Evolutionary conservation across 2,888 invertebrate genomes (phyloP).

Genomic region (Scaeva pyrastri): DNA sequence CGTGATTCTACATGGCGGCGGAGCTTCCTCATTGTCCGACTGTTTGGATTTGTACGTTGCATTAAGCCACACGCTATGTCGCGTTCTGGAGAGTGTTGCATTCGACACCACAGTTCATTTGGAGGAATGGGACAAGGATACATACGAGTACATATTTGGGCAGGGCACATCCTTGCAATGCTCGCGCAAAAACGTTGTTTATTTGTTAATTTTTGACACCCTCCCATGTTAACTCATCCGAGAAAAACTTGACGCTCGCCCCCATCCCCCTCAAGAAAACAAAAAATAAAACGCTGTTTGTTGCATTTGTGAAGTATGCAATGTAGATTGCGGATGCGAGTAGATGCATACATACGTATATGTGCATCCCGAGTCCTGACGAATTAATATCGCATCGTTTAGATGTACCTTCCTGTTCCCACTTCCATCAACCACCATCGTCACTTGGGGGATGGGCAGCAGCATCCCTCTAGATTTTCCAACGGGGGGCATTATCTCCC

Average conservation of each 20-base stretch:
- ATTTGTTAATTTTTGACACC: constrained; percentile 66
- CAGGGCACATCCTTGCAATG: constrained; percentile 38
- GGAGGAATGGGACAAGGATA: not conserved
- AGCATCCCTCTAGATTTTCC: constrained; percentile 37
- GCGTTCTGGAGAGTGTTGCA: constrained; percentile 74
- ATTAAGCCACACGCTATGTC: constrained; percentile 61
- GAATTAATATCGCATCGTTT: constrained; percentile 74
- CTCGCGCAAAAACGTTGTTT: constrained; percentile 51
- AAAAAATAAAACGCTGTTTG: constrained; percentile 37
- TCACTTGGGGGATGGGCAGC: too few species aligned
- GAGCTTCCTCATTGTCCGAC: constrained; percentile 6
- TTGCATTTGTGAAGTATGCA: constrained; percentile 71
- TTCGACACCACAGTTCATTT: constrained; percentile 57
- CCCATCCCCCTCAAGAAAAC: not conserved
- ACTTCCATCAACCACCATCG: not conserved
- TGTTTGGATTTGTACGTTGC: constrained; percentile 37
- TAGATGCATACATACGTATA: too few species aligned
- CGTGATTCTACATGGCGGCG: not conserved
- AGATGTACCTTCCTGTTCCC: constrained; percentile 41
- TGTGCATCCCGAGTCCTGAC: constrained; percentile 49
- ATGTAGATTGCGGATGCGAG: constrained; percentile 31
- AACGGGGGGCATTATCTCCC: constrained; percentile 44
- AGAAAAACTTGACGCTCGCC: constrained; percentile 64
- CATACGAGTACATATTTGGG: too few species aligned
- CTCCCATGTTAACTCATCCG: constrained; percentile 72